These are phyloP conservation scores for Oryctes rhinoceros DNA, from an alignment of 1,140 invertebrate genomes.

Conservation along the genomic window DNA sequence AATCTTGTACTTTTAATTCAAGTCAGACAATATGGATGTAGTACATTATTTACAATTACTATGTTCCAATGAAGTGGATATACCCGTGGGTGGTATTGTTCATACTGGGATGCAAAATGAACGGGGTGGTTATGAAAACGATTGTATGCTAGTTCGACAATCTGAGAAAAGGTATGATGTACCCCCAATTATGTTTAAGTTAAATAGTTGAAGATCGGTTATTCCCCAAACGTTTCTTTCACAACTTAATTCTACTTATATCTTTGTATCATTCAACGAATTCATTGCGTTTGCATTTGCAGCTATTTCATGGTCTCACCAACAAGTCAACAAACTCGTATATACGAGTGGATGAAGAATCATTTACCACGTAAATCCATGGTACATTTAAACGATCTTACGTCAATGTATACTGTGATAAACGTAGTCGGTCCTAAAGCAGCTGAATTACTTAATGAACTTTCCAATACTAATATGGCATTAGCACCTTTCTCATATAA, in stretches of 20 bases:
- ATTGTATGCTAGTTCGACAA: constrained; percentile 79
- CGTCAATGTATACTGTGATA: constrained; percentile 84
- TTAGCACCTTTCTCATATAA: constrained; percentile 81
- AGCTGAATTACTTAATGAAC: constrained; percentile 73
- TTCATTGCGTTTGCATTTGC: constrained; percentile 51
- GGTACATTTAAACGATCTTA: constrained; percentile 77
- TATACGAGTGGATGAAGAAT: constrained; percentile 77
- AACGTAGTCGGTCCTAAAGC: constrained; percentile 86
- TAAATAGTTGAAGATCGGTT: constrained; percentile 10
- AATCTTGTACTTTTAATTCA: constrained; percentile 33
- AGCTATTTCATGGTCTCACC: constrained; percentile 86
- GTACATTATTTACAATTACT: constrained; percentile 76
- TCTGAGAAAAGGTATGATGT: constrained; percentile 67
- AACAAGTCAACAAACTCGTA: constrained; percentile 81
- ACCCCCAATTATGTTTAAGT: neutral
- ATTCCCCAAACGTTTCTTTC: neutral
- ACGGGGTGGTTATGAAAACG: constrained; percentile 82
- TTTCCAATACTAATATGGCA: constrained; percentile 75
- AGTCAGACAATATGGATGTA: constrained; percentile 70
- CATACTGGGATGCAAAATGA: constrained; percentile 87
- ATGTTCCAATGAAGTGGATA: constrained; percentile 81
- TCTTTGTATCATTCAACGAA: neutral
- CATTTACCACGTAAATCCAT: constrained; percentile 72
- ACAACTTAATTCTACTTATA: constrained; percentile 42
- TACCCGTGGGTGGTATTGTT: constrained; percentile 76